Evolutionary conservation across 2,797 vertebrate genomes (phyloP).

Genomic region (Acrossocheilus fasciatus): DNA sequence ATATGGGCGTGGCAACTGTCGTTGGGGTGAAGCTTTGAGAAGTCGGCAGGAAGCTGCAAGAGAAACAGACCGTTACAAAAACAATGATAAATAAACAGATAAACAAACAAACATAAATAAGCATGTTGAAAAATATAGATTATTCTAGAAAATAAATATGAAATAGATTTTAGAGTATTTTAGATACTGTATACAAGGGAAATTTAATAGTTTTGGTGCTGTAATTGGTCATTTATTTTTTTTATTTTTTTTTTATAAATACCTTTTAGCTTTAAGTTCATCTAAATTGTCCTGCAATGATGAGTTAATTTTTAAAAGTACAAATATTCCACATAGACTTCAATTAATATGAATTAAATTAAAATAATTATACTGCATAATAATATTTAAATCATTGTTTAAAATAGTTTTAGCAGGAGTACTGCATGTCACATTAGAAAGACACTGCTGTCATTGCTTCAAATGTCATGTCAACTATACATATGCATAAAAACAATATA

Average conservation of each 20-base stretch:
- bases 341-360: neutral
- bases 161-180: neutral
- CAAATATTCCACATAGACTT: neutral
- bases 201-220: neutral
- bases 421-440: neutral
- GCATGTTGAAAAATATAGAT: neutral
- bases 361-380: neutral
- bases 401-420: neutral
- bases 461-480: neutral
- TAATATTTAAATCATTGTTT: neutral
- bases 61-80: conserved; percentile 33
- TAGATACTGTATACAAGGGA: neutral
- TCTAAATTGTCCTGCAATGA: too few species aligned
- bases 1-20: conserved; percentile 98
- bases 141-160: neutral
- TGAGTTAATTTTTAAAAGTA: neutral
- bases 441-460: neutral
- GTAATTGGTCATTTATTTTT: neutral
- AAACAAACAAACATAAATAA: neutral
- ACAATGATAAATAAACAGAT: conserved; percentile 46
- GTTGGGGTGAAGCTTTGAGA: conserved; percentile 97
- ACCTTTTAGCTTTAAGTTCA: neutral
- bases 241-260: neutral
- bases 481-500: neutral
- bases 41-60: conserved; percentile 96